phyloP scores from a whole-genome alignment of 1,140 invertebrate species.

The Wasmannia auropunctata region DNA sequence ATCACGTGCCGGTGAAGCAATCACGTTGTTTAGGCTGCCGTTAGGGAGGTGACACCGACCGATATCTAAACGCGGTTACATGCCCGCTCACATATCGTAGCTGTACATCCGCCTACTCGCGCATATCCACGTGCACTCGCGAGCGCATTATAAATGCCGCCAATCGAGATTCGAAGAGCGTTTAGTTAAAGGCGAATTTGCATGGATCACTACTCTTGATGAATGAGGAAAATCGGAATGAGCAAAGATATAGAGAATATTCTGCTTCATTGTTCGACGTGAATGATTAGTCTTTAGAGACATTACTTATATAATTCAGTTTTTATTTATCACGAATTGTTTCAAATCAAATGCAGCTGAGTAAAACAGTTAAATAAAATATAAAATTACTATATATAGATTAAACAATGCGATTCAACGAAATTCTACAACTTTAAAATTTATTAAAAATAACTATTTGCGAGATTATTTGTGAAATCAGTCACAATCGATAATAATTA shows the following conservation, averaged over 20 bases:
- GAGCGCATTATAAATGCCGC: conserved; percentile 67
- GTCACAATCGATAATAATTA: neutral
- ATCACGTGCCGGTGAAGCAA: conserved; percentile 54
- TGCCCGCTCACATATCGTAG: conserved; percentile 18
- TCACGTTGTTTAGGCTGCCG: conserved; percentile 61
- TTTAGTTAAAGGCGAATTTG: conserved; percentile 28
- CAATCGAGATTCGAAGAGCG: conserved; percentile 32
- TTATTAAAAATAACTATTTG: neutral
- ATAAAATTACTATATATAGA: neutral
- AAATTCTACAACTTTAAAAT: neutral
- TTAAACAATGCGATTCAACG: neutral
- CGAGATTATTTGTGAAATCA: neutral
- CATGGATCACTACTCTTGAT: neutral
- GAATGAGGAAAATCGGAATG: neutral
- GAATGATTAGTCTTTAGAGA: neutral
- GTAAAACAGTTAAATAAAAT: neutral
- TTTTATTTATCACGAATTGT: neutral
- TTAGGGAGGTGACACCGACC: conserved; percentile 45
- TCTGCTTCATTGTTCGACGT: neutral
- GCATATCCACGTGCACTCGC: conserved; percentile 38
- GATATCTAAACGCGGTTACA: conserved; percentile 55
- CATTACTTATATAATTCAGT: neutral
- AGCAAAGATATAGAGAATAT: neutral
- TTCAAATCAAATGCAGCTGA: neutral
- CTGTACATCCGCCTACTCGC: conserved; percentile 28